Evolutionary conservation across 2,888 invertebrate genomes (phyloP).

Genomic region (Digitonthophagus gazella): DNA sequence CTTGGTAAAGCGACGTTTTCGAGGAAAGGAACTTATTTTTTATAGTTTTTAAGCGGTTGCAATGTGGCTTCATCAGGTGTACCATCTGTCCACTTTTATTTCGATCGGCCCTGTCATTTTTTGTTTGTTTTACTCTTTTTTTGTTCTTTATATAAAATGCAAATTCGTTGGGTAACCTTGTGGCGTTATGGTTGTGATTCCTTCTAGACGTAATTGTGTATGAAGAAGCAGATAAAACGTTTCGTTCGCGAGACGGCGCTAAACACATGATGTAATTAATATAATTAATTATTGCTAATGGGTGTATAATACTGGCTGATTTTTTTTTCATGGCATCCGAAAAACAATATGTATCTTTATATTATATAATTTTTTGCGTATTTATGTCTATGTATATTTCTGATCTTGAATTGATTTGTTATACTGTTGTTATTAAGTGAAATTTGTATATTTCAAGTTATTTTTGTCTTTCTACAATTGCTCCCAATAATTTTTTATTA

Average conservation of each 20-base stretch:
- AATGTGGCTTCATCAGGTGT: conserved; percentile 21
- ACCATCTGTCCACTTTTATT: conserved; percentile 27
- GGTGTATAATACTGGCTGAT: conserved; percentile 4
- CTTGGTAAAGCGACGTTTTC: background rate
- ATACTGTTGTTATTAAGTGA: conserved; percentile 25
- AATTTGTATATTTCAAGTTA: conserved; percentile 24
- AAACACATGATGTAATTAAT: background rate
- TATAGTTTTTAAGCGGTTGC: conserved; percentile 18
- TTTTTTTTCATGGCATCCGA: background rate
- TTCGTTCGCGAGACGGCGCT: background rate
- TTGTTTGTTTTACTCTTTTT: conserved; percentile 13
- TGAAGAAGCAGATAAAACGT: background rate
- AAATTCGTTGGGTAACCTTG: background rate
- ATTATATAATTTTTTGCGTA: background rate
- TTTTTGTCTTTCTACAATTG: conserved; percentile 19
- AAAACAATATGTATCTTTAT: background rate
- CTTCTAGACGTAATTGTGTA: conserved; percentile 9
- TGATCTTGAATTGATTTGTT: conserved; percentile 22
- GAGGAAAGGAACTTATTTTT: conserved; percentile 18
- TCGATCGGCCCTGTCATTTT: background rate
- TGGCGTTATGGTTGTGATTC: conserved; percentile 21
- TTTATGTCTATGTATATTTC: conserved; percentile 5
- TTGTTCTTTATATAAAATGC: background rate
- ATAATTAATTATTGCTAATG: background rate
- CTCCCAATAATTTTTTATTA: conserved; percentile 7